Evolutionary conservation across 2,113 vertebrate genomes (phyloP), one percentile per base, ranked within the genome.

Genomic region (Ivindomyrus marchei): DNA sequence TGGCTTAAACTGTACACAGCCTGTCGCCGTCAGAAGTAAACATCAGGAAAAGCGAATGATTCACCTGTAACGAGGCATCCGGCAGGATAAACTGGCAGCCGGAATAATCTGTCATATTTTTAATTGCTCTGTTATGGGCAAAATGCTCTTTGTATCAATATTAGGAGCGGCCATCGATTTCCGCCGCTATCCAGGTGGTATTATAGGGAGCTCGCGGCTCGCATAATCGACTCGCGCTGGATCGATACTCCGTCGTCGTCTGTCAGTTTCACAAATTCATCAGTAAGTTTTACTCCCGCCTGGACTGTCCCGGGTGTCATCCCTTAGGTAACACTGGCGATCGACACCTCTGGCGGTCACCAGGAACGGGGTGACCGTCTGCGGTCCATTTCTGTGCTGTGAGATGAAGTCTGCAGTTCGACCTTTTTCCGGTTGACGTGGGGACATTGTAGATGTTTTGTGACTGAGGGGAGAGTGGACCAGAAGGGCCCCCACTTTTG

Each of bases 141-240:
- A 96, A 97, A 96, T 96, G 95, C 96, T 97, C 96, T 95, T 94
- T 96, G 94, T 95, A 95, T 96, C 96, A 96, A 96, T 96, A 96
- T 96, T 95, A 93, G 93, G 94, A 93, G 94, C 96, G 94, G 94
- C 92, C 96, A 98, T 97, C 94, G 97, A 98, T 97, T 96, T 94
- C 93, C 86, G 94, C 95, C 94, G 86, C 94, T 94, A 94, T 95
- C 96, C 95, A 95, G 97, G 96, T 97, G 97, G 96, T 97, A 97
- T 98, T 97, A 97, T 97, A 96, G 96, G 96, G 97, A 97, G 96
- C 96, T 97, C 95, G 95, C 96, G 95, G 96, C 94, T 95, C 95
- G 94, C 92, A 36, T 87, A 97, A 98, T 97, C 95, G 97, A 98
- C 97, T 97, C 95, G 93, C 93, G 93, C 92, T 91, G 94, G 96